These are phyloP conservation scores for Gibbula magus DNA, from an alignment of 2,888 invertebrate species.

Conservation along the genomic window DNA sequence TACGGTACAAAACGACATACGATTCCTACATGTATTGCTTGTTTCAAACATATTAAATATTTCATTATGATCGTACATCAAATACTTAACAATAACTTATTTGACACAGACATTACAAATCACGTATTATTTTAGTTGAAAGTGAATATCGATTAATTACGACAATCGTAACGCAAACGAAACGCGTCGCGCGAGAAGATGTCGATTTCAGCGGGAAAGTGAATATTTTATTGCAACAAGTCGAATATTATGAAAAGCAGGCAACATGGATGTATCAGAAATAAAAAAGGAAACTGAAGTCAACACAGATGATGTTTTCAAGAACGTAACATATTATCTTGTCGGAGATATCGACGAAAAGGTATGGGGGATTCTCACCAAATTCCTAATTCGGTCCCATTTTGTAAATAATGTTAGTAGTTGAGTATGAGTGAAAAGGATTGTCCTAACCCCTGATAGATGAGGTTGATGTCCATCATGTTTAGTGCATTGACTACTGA, in stretches of 20 bases:
- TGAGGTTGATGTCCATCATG: too few relatives aligned
- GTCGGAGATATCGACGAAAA: conserved; percentile 82
- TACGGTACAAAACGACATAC: not conserved
- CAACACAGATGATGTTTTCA: conserved; percentile 80
- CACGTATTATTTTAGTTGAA: not conserved
- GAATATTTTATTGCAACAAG: not conserved
- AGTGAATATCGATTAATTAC: not conserved
- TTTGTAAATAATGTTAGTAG: too few relatives aligned
- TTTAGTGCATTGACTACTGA: too few relatives aligned
- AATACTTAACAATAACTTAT: not conserved
- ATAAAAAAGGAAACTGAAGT: conserved; percentile 2
- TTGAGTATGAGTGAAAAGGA: too few relatives aligned
- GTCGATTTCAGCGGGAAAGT: conserved; percentile 28
- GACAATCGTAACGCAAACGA: not conserved
- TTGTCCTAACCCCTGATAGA: too few relatives aligned
- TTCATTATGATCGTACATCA: too few relatives aligned
- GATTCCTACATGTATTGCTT: not conserved
- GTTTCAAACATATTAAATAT: too few relatives aligned
- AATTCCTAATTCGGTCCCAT: too few relatives aligned
- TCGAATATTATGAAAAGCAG: not conserved
- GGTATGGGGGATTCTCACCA: too few relatives aligned
- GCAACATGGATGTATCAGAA: conserved; percentile 12
- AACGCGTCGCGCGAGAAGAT: conserved; percentile 10
- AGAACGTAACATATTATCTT: conserved; percentile 80
- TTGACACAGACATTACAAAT: not conserved